phyloP scores from a whole-genome alignment of 2,888 invertebrate genomes.

The Cataglyphis altisquamis region DNA sequence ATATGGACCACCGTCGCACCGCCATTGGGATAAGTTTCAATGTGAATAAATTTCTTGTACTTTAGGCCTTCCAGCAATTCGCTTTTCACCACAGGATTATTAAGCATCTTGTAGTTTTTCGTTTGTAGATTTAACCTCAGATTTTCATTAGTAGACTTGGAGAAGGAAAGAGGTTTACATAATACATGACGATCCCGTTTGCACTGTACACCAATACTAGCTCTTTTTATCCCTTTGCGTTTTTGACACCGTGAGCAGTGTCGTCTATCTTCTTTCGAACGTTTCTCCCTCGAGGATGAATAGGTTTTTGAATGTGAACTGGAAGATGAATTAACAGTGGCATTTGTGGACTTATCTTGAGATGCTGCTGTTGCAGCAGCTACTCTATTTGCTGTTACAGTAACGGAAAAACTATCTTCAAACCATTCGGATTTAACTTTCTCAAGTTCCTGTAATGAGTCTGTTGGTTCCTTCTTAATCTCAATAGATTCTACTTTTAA shows the following conservation, averaged over 20 bases:
- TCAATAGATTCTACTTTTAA: slow-evolving; percentile 56
- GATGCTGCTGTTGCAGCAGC: background rate
- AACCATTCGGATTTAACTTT: slow-evolving; percentile 59
- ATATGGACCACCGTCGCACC: slow-evolving; percentile 96
- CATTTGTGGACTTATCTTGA: slow-evolving; percentile 56
- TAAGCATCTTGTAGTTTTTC: slow-evolving; percentile 80
- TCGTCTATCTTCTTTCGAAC: slow-evolving; percentile 81
- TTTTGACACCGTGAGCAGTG: slow-evolving; percentile 90
- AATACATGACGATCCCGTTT: slow-evolving; percentile 87
- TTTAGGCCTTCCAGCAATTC: slow-evolving; percentile 87
- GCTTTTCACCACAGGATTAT: slow-evolving; percentile 74
- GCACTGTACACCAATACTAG: slow-evolving; percentile 92
- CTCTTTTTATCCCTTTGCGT: slow-evolving; percentile 90
- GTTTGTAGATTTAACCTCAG: slow-evolving; percentile 82
- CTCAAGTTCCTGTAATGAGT: slow-evolving; percentile 52
- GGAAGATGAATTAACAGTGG: slow-evolving; percentile 55
- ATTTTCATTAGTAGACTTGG: slow-evolving; percentile 80
- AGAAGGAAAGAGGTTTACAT: slow-evolving; percentile 74
- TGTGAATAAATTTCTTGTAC: slow-evolving; percentile 92
- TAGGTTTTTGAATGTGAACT: slow-evolving; percentile 75
- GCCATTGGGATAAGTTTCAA: slow-evolving; percentile 98
- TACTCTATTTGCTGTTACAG: background rate
- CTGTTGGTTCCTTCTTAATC: slow-evolving; percentile 75
- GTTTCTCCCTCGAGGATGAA: slow-evolving; percentile 81
- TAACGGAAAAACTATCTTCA: slow-evolving; percentile 23